Conservation (phyloP, 2,113 vertebrate species). For the Centropus unirufus region DNA sequence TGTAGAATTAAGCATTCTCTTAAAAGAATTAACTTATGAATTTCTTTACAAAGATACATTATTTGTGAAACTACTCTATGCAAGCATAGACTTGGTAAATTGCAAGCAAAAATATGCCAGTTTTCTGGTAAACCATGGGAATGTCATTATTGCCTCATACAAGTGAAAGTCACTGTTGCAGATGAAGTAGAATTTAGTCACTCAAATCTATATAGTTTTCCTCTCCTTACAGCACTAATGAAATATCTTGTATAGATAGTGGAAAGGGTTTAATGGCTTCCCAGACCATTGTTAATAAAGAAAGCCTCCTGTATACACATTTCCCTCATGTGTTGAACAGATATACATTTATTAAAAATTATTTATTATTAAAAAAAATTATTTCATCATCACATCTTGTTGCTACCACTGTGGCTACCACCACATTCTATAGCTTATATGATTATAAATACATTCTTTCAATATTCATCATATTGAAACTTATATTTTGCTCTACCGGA, state of each 20-base stretch:
- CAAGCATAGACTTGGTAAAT: not conserved
- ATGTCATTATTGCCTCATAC: not conserved
- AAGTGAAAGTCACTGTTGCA: not conserved
- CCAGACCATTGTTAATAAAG: not conserved
- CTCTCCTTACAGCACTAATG: not conserved
- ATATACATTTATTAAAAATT: not conserved
- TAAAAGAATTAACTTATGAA: not conserved
- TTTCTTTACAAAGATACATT: not conserved
- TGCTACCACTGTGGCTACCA: not conserved
- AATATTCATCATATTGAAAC: not conserved
- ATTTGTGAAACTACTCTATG: not conserved
- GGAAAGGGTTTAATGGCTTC: not conserved
- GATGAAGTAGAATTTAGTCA: not conserved
- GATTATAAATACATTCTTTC: not conserved
- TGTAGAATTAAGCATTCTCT: not conserved
- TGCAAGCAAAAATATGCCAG: not conserved
- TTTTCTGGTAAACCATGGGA: not conserved
- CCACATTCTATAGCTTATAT: not conserved
- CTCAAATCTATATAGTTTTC: not conserved
- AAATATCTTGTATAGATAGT: not conserved
- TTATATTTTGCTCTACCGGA: not conserved
- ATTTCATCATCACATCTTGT: not conserved
- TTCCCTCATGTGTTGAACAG: not conserved
- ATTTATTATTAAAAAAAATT: not conserved
- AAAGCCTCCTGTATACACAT: not conserved